A percentile compares a stretch with the other conserved stretches of the same genome.
Evolutionary conservation across 2,797 vertebrate species (phyloP).

Genomic region (Uromys caudimaculatus): DNA sequence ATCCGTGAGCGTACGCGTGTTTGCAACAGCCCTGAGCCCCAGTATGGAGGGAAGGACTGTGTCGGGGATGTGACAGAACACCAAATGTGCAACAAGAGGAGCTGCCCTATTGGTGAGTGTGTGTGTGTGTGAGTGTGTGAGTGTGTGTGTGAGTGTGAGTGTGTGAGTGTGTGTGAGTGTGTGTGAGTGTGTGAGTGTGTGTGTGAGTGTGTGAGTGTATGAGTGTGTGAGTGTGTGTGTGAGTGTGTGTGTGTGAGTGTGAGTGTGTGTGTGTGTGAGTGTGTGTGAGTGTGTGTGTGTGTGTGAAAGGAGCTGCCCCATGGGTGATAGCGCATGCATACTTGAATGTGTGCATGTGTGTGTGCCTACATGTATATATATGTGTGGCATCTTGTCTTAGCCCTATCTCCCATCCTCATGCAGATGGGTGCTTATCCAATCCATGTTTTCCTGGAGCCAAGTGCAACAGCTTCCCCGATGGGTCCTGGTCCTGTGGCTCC

Average conservation of each 20-base stretch:
- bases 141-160: background rate
- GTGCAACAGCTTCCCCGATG: slow-evolving; percentile 95
- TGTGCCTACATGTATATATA: background rate
- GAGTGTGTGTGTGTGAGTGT: too few species aligned
- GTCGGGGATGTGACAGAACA: slow-evolving; percentile 91
- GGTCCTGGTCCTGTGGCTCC: slow-evolving; percentile 97
- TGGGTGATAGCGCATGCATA: background rate
- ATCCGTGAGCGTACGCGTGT: slow-evolving; percentile 91
- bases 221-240: background rate
- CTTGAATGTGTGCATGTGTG: background rate
- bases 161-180: slow-evolving; percentile 87
- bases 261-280: too few species aligned
- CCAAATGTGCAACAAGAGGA: slow-evolving; percentile 93
- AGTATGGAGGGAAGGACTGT: slow-evolving; percentile 93
- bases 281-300: background rate
- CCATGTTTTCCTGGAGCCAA: slow-evolving; percentile 96
- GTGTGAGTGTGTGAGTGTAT: slow-evolving; percentile 85
- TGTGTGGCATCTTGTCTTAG: too few species aligned
- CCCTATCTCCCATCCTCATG: background rate
- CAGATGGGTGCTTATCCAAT: slow-evolving; percentile 98
- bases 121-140: background rate
- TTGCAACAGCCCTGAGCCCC: slow-evolving; percentile 96
- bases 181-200: background rate
- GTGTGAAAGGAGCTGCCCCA: background rate
- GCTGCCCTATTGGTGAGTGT: slow-evolving; percentile 94